Conservation (phyloP, 2,888 invertebrate species). For the Pyrgus malvae region DNA sequence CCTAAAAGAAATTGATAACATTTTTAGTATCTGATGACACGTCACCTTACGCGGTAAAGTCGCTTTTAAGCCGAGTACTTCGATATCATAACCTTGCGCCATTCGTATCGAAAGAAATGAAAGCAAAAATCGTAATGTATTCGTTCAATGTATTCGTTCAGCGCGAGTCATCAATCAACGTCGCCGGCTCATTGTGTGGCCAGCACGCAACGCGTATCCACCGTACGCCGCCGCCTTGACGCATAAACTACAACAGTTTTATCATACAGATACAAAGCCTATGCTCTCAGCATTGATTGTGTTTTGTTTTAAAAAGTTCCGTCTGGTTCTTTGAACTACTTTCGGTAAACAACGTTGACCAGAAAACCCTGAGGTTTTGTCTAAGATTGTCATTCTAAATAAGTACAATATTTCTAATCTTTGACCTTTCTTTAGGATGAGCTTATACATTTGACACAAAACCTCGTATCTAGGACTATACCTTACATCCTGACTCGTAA, state of each 20-base stretch:
- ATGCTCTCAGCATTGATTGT: constrained; percentile 43
- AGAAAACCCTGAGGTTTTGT: too few species aligned
- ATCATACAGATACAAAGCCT: constrained; percentile 62
- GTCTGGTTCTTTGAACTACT: too few species aligned
- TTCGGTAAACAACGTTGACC: too few species aligned
- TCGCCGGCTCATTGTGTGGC: constrained; percentile 78
- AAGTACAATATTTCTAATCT: too few species aligned
- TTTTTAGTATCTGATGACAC: constrained; percentile 27
- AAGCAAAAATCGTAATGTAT: constrained; percentile 82
- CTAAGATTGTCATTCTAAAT: too few species aligned
- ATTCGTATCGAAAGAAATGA: constrained; percentile 76
- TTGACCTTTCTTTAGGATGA: too few species aligned
- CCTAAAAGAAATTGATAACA: constrained; percentile 26
- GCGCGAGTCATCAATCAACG: constrained; percentile 77
- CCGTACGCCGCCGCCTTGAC: constrained; percentile 45
- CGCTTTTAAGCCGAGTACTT: constrained; percentile 40
- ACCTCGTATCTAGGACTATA: too few species aligned
- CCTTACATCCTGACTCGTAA: too few species aligned
- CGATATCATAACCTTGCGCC: constrained; percentile 81
- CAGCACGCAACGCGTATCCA: constrained; percentile 69
- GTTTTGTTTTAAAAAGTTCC: constrained; percentile 37
- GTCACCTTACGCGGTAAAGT: constrained; percentile 27
- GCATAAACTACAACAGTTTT: constrained; percentile 53
- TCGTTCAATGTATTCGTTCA: constrained; percentile 79
- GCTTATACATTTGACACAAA: too few species aligned